Conservation (phyloP, 1,140 invertebrate species). For the Acromyrmex echinatior region DNA sequence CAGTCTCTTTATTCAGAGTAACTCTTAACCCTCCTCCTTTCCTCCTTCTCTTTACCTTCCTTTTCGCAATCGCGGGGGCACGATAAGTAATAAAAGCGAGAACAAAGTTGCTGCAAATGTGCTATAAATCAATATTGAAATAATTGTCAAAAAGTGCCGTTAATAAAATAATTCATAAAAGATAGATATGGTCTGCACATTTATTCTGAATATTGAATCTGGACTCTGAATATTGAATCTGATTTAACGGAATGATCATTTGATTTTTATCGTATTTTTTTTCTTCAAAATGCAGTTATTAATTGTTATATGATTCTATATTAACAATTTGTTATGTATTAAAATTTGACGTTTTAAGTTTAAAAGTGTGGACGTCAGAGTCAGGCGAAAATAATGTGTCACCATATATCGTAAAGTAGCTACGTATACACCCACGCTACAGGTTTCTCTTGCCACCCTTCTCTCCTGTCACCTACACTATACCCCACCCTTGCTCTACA, state of each 20-base stretch:
- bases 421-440: slow-evolving; percentile 47
- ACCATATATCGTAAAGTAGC: slow-evolving; percentile 51
- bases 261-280: not conserved
- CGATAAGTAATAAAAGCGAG: slow-evolving; percentile 59
- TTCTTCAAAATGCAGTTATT: not conserved
- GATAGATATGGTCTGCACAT: not conserved
- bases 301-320: not conserved
- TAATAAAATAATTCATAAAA: not conserved
- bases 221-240: not conserved
- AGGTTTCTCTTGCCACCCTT: not conserved
- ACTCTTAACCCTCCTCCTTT: slow-evolving; percentile 35
- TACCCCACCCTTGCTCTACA: slow-evolving; percentile 31
- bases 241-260: not conserved
- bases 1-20: slow-evolving; percentile 51
- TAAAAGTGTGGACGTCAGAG: slow-evolving; percentile 23
- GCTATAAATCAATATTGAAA: slow-evolving; percentile 39
- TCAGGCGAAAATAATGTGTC: slow-evolving; percentile 40
- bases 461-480: not conserved
- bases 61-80: slow-evolving; percentile 51
- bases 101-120: slow-evolving; percentile 20
- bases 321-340: no score
- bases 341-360: slow-evolving; percentile 1
- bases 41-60: slow-evolving; percentile 20
- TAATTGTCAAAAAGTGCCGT: slow-evolving; percentile 17
- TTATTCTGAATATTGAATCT: not conserved